A percentile compares a stretch with the other conserved stretches of the same genome.
Conservation (phyloP, 2,888 invertebrate genomes). For the Blastobasis lacticolella region DNA sequence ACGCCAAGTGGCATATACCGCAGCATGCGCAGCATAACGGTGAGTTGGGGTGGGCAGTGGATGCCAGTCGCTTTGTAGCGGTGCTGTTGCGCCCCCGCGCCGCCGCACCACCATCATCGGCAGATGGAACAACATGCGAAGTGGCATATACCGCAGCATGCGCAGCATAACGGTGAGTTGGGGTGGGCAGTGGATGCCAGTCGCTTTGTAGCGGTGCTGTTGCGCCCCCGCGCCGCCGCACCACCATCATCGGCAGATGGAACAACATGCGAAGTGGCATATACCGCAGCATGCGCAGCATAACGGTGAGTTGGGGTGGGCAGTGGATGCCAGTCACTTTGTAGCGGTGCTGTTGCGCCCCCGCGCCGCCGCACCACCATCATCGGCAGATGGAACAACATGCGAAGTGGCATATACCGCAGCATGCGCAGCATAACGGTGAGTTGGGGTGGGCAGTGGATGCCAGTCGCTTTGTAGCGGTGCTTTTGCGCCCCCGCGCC, state of each 20-base stretch:
- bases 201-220: slow-evolving; percentile 11
- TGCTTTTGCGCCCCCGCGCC: slow-evolving; percentile 50
- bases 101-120: slow-evolving; percentile 23
- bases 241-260: too few species aligned
- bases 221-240: slow-evolving; percentile 40
- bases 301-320: slow-evolving; percentile 44
- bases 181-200: slow-evolving; percentile 11
- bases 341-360: slow-evolving; percentile 17
- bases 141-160: slow-evolving; percentile 85
- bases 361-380: slow-evolving; percentile 34
- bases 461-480: slow-evolving; percentile 12
- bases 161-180: slow-evolving; percentile 48
- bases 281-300: slow-evolving; percentile 76
- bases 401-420: slow-evolving; percentile 86
- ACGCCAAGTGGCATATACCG: slow-evolving; percentile 85
- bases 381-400: too few species aligned
- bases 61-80: slow-evolving; percentile 13
- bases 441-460: slow-evolving; percentile 11
- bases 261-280: slow-evolving; percentile 81
- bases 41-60: slow-evolving; percentile 20
- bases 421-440: slow-evolving; percentile 65
- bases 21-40: slow-evolving; percentile 67
- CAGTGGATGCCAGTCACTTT: slow-evolving; percentile 14
- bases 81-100: slow-evolving; percentile 28
- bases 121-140: slow-evolving; percentile 57